A percentile compares a stretch with the other conserved stretches of the same genome.
These are phyloP conservation scores for Aporrectodea caliginosa DNA, from an alignment of 1,140 invertebrate species.

Conservation along the genomic window DNA sequence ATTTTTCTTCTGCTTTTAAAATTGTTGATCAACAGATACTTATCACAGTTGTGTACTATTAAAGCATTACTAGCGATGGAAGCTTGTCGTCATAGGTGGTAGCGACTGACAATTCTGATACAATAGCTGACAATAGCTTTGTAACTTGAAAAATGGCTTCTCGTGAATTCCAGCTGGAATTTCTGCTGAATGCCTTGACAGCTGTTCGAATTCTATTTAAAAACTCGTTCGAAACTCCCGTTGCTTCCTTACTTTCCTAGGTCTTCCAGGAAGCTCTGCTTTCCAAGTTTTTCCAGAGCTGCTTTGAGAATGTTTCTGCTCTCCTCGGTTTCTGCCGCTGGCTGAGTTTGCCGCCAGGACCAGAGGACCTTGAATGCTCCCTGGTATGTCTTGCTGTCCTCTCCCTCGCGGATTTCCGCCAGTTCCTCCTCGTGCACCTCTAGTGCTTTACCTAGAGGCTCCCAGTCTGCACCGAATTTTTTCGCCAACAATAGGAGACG, in stretches of 20 bases:
- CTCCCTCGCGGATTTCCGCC: slow-evolving; percentile 14
- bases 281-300: slow-evolving; percentile 17
- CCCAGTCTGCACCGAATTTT: slow-evolving; percentile 15
- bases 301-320: slow-evolving; percentile 6
- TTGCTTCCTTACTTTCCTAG: not conserved
- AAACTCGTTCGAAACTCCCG: no score
- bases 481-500: slow-evolving; percentile 17
- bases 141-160: no score
- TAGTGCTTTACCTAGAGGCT: slow-evolving; percentile 10
- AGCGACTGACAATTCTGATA: no score
- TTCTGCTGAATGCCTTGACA: no score
- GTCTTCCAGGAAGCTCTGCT: not conserved
- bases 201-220: no score
- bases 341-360: slow-evolving; percentile 17
- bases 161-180: no score
- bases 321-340: not conserved
- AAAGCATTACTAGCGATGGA: no score
- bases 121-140: no score
- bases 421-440: slow-evolving; percentile 13
- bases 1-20: no score
- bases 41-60: no score
- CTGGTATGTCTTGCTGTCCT: slow-evolving; percentile 19
- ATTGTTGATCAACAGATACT: no score
- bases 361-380: slow-evolving; percentile 26
- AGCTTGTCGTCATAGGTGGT: no score